phyloP scores from a whole-genome alignment of 2,797 vertebrate species.

The Anisognathus igniventris region DNA sequence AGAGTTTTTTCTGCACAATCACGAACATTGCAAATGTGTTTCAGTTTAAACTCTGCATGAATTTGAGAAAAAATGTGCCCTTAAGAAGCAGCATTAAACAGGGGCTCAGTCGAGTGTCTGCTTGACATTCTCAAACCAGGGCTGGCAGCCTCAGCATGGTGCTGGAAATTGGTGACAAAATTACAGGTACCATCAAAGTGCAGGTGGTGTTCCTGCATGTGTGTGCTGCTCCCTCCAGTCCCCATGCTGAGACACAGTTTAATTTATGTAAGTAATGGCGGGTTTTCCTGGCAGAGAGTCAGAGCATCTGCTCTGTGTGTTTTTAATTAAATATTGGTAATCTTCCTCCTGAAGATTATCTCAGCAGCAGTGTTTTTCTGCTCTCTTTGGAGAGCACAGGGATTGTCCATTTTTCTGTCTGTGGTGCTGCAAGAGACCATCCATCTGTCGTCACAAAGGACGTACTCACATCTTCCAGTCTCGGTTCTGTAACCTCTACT shows the following conservation, averaged over 20 bases:
- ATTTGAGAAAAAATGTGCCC: neutral
- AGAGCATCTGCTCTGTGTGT: neutral
- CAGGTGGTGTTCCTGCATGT: rapidly evolving
- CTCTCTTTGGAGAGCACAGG: neutral
- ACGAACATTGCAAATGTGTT: neutral
- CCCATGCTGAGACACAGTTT: neutral
- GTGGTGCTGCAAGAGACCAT: neutral
- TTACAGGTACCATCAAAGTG: neutral
- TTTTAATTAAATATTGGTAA: neutral
- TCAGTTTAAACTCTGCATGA: neutral
- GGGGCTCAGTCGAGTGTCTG: neutral
- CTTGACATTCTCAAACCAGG: neutral
- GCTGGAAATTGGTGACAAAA: neutral
- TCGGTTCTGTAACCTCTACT: neutral
- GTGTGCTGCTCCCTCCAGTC: neutral
- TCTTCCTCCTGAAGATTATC: neutral
- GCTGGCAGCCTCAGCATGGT: neutral
- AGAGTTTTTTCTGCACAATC: neutral
- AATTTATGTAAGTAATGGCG: neutral
- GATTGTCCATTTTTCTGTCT: neutral
- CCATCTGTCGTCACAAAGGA: neutral
- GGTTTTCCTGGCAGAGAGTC: neutral
- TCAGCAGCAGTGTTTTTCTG: neutral
- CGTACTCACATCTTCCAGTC: rapidly evolving
- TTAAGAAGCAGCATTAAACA: neutral